Base-by-base conservation (phyloP, 2,797 vertebrate species). In the Trachops cirrhosus region DNA sequence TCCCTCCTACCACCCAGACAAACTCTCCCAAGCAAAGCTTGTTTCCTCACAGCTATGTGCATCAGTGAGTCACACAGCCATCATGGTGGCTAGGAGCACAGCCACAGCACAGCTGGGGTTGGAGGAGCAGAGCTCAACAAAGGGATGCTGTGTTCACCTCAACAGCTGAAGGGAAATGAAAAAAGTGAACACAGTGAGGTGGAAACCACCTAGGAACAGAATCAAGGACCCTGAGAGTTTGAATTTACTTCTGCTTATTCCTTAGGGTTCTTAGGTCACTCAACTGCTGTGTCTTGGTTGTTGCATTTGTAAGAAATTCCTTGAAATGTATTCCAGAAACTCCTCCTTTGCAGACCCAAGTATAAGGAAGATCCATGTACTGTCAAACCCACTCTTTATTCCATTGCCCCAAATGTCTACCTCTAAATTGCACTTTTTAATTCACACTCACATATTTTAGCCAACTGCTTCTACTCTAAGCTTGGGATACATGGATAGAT, bases 11-110 rank as follows among this genome's bases (percentile, higher is more conserved):
- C 15, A 22, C 54, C 44, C 34, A 71, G 22, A 10, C 44, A 73
- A 29, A 37, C 5, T 9, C 26, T 74, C 52, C 16, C 12, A n/a
- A 16, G 57, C 44, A 19, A 37, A 34, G 19, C 11, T 57, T 80
- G 24, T 19, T 52, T 80, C 59, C 62, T 64, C 73, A 14, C 2
- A 9, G 9, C 29, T 50, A 32, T 62, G 16, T 10, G 68, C 52
- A 8, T 4, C 26, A 21, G 37, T 4, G 39, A 41, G 22, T 18
- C 44, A 0, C 21, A 4, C 4, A 62, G 75, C 67, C 50, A 15
- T 8, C 0, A 0, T 29, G 57, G 59, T 26, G 19, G 19, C 48
- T 3, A 14, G 4, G 19, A 11, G 16, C 1, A 14, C 26, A 0
- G 1, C 3, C 3, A 32, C 18, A 1, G n/a, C 7, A 2, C 24